Evolutionary conservation across 2,888 invertebrate genomes (phyloP), one percentile per base, ranked within the genome.

Genomic region (Rhogogaster chlorosoma): DNA sequence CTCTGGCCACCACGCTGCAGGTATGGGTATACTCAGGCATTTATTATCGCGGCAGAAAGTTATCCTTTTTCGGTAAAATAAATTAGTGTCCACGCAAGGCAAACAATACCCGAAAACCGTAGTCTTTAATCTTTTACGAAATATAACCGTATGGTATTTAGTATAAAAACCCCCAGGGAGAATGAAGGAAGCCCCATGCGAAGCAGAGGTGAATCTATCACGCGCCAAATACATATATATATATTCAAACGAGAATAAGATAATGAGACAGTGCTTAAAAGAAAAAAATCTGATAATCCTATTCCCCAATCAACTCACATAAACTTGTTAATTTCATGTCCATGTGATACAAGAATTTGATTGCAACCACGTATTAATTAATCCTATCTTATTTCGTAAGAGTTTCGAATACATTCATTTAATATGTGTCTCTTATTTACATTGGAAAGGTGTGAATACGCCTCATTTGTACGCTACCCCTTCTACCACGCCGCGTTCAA

Each of bases 71-170:
- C 32, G 67, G 67, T 64, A 38, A 83, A 36, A 67, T 64, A 83
- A 83, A 88, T 88, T 87, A 87, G 84, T 85, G 84, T 84, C 82
- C 85, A 71, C 77, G 36, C 83, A 86, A 86, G 82, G 88, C 86
- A 88, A 87, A 87, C 87, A 87, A 87, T 86, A 87, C 83, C 57
- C 67, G 32, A 67, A 67, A 73, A 38, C 22, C 53, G 77, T 53
- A 49, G n/a, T 29, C 75, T 42, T 75, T 75, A 26, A 45, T 75
- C 75, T 75, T 42, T 75, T 73, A 22, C 36, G 38, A 53, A 53
- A 61, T 61, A 61, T 61, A 61, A 61, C 61, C 26, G 61, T 26
- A 26, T 26, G 26, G 61, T n/a, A 53, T 53, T 53, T 53, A 53
- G 53, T 53, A 53, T n/a, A 53, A n/a, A 53, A 53, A 7, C 6